Base-by-base conservation (phyloP, 2,113 vertebrate genomes). In the Hippocampus zosterae region DNA sequence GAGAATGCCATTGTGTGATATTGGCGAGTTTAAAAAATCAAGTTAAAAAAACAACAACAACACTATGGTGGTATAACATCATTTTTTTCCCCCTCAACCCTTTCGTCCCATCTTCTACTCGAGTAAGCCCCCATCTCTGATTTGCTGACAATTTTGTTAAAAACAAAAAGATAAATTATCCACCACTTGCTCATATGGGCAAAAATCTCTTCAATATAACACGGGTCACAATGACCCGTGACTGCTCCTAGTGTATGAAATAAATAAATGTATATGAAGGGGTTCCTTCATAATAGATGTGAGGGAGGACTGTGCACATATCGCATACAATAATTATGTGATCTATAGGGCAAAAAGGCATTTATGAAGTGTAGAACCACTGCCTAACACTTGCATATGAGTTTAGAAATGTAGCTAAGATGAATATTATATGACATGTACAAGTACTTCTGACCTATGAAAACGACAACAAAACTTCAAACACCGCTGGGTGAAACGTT, bases 401-500 rank as follows among this genome's bases (percentile, higher is more conserved):
- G n/a, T 40, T 73, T 25, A 23, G 23, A 52, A 37, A 65, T 25
- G 8, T 21, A 18, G 57, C 57, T 57, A 27, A 27, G 12, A 57
- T 25, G 12, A 59, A 1, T 4, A 33, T 33, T 33, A 3, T 33
- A 5, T 4, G 4, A 5, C 33, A 37, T 37, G 33, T 33, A 29
- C 13, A 16, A 8, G 1, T 8, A 27, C 13, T 29, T 59, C 18
- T 18, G 4, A 57, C 23, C 55, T 27, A 11, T 25, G 56, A 37
- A 0, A 37, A 37, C 33, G 5, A 37, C 33, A 37, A 33, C 29
- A 37, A 60, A 60, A 60, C 25, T 60, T 27, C 42, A 18, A 23
- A 46, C 8, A 15, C n/a, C 2, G 7, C 19, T 41, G 21, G 67
- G 83, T 62, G 83, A 91, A 80, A 85, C 79, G 83, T 83, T 73